Evolutionary conservation across 2,888 invertebrate genomes (phyloP).

Genomic region (Cephonodes hylas): DNA sequence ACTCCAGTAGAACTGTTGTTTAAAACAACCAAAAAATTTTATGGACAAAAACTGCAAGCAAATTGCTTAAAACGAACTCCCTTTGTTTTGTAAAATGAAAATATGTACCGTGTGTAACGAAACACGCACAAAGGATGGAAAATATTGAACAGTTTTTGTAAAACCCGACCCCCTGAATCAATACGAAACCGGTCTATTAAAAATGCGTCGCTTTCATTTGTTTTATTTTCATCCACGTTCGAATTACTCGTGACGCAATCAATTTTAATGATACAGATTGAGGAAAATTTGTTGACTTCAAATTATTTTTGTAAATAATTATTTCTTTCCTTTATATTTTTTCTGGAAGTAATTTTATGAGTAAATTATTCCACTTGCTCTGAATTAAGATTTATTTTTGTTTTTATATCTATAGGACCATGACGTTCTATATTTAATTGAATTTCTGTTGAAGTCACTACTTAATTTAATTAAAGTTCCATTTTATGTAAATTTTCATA

Average conservation of each 20-base stretch:
- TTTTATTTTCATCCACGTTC: neutral
- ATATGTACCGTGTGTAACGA: neutral
- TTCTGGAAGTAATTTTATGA: too few relatives aligned
- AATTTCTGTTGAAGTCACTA: too few relatives aligned
- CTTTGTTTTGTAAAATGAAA: constrained; percentile 5
- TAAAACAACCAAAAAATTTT: neutral
- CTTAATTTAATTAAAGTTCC: too few relatives aligned
- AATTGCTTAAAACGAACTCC: neutral
- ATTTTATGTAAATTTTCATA: too few relatives aligned
- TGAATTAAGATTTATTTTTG: too few relatives aligned
- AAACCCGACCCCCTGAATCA: neutral
- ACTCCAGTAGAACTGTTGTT: neutral
- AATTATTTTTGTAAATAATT: neutral
- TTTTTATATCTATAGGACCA: too few relatives aligned
- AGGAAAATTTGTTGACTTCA: neutral
- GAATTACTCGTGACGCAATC: neutral
- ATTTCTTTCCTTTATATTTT: neutral
- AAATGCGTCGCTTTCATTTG: neutral
- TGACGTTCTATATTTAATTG: too few relatives aligned
- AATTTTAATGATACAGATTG: neutral
- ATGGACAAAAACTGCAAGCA: neutral
- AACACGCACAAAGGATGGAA: neutral
- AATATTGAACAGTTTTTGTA: neutral
- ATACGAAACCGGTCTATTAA: neutral
- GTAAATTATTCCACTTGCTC: too few relatives aligned